Evolutionary conservation across 2,888 invertebrate genomes (phyloP), one percentile per base, ranked within the genome.

Genomic region (Empis livida): DNA sequence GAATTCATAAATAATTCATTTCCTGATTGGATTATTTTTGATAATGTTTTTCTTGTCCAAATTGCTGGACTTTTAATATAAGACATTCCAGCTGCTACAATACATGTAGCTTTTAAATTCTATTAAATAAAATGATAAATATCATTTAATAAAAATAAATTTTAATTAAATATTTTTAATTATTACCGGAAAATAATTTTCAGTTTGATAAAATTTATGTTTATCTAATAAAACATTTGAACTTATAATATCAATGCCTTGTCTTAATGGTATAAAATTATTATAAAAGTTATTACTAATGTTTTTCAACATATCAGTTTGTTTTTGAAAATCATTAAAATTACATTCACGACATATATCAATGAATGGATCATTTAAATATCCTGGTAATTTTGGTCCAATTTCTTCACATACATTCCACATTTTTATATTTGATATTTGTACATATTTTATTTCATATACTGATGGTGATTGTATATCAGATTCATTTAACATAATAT

Each of bases 21-120:
- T 10, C 53, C 54, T 17, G 51, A 43, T 10, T 30, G 2, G 1
- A 52, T 42, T 6, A 56, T 42, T 27, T 43, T 44, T 17, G 51
- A 49, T 10, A 56, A 35, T n/a, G 49, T 51, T 32, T 45, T 51
- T 11, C 45, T 51, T 9, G 49, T 52, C 56, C 56, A 56, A 1
- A 41, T 17, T 13, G 32, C 10, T 1, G 51, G 51, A 0, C 45
- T 39, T n/a, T 45, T 50, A 1, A 56, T 39, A 16, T 42, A 23
- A 9, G 50, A 51, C 27, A 54, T 42, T 3, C 49, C 56, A 17
- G 53, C 48, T 10, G 53, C 49, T 27, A 51, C 49, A 2, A 55
- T 37, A 42, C 55, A 55, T 9, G 54, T 46, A 11, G 56, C 55
- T 44, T 50, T 51, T 3, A 52, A n/a, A 23, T 53, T 47, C 56